Evolutionary conservation across 2,113 vertebrate genomes (phyloP).

Genomic region (Psephotus haematonotus): DNA sequence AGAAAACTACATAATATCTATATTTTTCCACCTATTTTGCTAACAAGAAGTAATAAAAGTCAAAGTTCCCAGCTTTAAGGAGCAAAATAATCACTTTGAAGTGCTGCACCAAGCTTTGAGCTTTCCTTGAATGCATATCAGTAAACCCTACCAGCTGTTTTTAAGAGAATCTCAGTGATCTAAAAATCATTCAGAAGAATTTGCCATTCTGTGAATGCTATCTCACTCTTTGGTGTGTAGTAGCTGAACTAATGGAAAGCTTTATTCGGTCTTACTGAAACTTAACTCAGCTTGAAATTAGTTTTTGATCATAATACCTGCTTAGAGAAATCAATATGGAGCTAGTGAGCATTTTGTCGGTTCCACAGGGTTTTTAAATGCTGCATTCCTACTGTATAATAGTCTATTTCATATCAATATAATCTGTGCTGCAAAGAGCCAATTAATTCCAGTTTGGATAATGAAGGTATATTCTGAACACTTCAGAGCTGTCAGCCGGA

Average conservation of each 20-base stretch:
- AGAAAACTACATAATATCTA: background rate
- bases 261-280: slow-evolving; percentile 53
- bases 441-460: slow-evolving; percentile 21
- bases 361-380: slow-evolving; percentile 17
- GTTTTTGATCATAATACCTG: slow-evolving; percentile 56
- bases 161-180: slow-evolving; percentile 14
- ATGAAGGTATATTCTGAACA: background rate
- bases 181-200: slow-evolving; percentile 39
- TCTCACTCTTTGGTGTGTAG: slow-evolving; percentile 5
- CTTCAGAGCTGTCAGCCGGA: background rate
- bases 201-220: slow-evolving; percentile 8
- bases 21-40: background rate
- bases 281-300: slow-evolving; percentile 58
- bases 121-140: background rate
- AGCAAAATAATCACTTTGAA: background rate
- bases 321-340: slow-evolving; percentile 61
- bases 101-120: background rate
- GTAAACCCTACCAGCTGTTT: slow-evolving; percentile 28
- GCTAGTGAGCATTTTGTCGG: slow-evolving; percentile 17
- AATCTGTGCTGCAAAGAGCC: slow-evolving; percentile 10
- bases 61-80: background rate
- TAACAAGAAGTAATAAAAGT: background rate
- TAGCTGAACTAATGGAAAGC: slow-evolving; percentile 44
- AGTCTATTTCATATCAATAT: slow-evolving; percentile 12
- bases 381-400: background rate